Base-by-base conservation (phyloP, 2,888 invertebrate genomes). In the Luperina nickerlii region DNA sequence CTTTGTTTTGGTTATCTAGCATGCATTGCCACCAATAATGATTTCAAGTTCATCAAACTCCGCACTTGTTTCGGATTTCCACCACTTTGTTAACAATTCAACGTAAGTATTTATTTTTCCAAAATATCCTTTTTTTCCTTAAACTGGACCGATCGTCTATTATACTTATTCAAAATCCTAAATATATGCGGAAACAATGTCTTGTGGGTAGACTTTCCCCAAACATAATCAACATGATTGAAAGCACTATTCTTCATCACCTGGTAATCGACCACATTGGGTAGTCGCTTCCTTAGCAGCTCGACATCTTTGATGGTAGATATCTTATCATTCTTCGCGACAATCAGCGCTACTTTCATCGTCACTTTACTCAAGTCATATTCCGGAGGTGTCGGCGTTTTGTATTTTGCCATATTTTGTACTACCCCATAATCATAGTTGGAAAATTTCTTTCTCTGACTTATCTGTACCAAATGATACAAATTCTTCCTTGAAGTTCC, bases 201-300 rank as follows among this genome's bases (percentile, higher is more conserved):
- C n/a, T 78, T 84, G 24, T 89, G 73, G 4, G 90, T 89, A 32
- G 85, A 82, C 38, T 68, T 79, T 0, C 91, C 94, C 93, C 93
- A 94, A n/a, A 93, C 67, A 42, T 90, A 90, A 63, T 94, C 94
- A 7, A 93, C 74, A 65, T 95, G 94, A 69, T 90, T 92, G 84
- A 91, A 94, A 4, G 65, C 38, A 0, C 66, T 60, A 4, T 81
- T 76, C 6, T 87, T 62, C 70, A 92, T 80, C 3, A 90, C 80
- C 27, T 70, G 81, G 74, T 89, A 90, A 0, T 86, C 83, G 3
- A 83, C 81, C 0, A 94, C 90, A 27, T 93, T 93, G 0, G 92
- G 92, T 13, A 95, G 79, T 6, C 82, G 73, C 0, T 80, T 73
- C 11, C 80, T 86, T 5, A 94, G 76, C 0, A 79, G 73, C 1